Percentiles rank a stretch among this genome's conserved stretches.
phyloP scores from a whole-genome alignment of 2,113 vertebrate species.

The Azemiops feae region DNA sequence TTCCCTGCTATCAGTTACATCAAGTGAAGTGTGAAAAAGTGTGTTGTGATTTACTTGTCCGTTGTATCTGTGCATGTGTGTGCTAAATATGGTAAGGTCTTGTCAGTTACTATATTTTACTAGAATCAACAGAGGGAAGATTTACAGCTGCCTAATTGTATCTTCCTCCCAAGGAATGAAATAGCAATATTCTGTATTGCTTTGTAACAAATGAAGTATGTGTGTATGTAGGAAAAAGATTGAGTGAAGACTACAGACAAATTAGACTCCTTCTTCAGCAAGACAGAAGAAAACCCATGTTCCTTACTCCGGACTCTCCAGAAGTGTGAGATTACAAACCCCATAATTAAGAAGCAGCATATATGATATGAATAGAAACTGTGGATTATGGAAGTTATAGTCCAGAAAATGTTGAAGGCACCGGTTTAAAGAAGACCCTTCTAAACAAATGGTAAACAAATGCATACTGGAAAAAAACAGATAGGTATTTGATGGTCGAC shows the following conservation, averaged over 20 bases:
- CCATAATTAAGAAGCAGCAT: not conserved
- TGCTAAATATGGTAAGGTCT: not conserved
- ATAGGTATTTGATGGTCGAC: not conserved
- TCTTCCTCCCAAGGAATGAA: not conserved
- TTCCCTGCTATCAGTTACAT: not conserved
- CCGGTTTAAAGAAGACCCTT: not conserved
- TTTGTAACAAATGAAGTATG: not conserved
- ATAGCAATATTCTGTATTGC: not conserved
- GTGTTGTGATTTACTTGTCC: not conserved
- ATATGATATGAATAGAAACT: not conserved
- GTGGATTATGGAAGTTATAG: not conserved
- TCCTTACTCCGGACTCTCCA: not conserved
- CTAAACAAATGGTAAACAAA: not conserved
- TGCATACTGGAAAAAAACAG: not conserved
- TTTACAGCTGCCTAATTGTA: not conserved
- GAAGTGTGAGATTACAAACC: not conserved
- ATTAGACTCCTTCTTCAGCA: too few species aligned
- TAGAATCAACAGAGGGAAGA: not conserved
- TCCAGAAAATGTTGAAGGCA: not conserved
- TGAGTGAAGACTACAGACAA: not conserved
- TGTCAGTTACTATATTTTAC: not conserved
- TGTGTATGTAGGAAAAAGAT: not conserved
- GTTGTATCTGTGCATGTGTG: not conserved
- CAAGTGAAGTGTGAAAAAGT: not conserved
- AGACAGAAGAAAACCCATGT: too few species aligned